These are phyloP conservation scores for Patella caerulea DNA, from an alignment of 2,888 invertebrate species.

Conservation along the genomic window DNA sequence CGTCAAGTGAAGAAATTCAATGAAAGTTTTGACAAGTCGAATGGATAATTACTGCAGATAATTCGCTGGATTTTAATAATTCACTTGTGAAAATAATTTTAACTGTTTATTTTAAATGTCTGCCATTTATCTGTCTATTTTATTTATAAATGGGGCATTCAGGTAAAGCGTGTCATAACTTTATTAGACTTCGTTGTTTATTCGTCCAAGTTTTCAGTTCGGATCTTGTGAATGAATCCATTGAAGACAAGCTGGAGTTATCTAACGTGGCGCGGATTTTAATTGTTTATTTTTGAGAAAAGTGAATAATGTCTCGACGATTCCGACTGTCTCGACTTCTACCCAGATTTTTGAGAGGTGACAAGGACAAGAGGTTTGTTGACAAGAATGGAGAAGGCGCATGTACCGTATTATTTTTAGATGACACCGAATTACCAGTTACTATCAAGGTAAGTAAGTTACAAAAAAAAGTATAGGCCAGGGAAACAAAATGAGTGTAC, in stretches of 20 bases:
- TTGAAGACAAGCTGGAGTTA: neutral
- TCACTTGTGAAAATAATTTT: neutral
- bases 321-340: constrained; percentile 53
- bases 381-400: constrained; percentile 30
- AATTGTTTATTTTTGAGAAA: constrained; percentile 17
- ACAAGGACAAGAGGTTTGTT: constrained; percentile 39
- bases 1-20: too few relatives aligned
- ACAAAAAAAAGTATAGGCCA: too few relatives aligned
- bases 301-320: constrained; percentile 16
- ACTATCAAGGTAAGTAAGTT: constrained; percentile 54
- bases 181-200: too few relatives aligned
- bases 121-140: too few relatives aligned
- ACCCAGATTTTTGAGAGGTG: constrained; percentile 58
- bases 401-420: constrained; percentile 52
- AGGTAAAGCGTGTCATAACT: too few relatives aligned
- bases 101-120: neutral
- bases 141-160: too few relatives aligned
- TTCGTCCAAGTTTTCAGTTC: too few relatives aligned
- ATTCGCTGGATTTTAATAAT: neutral
- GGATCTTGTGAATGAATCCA: too few relatives aligned
- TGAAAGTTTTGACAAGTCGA: constrained; percentile 1
- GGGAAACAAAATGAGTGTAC: too few relatives aligned
- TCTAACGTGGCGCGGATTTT: constrained; percentile 26
- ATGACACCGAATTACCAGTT: constrained; percentile 56
- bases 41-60: too few relatives aligned